Evolutionary conservation across 2,888 invertebrate genomes (phyloP).

Genomic region (Cryptops parisi): DNA sequence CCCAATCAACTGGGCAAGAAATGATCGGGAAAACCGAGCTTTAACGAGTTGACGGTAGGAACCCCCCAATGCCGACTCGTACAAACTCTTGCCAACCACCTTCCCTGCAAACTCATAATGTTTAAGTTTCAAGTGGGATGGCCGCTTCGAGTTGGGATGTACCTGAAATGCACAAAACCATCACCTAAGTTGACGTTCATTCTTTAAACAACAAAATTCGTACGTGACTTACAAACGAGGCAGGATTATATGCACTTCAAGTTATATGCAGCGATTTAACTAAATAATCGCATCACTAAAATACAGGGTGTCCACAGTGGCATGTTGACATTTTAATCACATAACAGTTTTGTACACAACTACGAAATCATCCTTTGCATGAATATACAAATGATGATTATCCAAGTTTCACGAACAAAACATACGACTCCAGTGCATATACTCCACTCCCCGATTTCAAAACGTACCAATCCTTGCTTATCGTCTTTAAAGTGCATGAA

Average conservation of each 20-base stretch:
- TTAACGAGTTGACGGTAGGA: conserved; percentile 77
- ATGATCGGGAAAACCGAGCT: conserved; percentile 77
- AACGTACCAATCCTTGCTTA: conserved; percentile 56
- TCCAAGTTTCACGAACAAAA: neutral
- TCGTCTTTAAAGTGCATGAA: conserved; percentile 75
- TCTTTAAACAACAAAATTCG: neutral
- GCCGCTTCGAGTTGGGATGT: conserved; percentile 63
- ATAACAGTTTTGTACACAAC: neutral
- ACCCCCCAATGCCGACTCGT: conserved; percentile 81
- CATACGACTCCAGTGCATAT: neutral
- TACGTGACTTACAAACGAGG: neutral
- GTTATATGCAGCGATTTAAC: too few species aligned
- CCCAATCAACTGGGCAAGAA: conserved; percentile 87
- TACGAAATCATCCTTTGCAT: neutral
- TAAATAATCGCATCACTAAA: too few species aligned
- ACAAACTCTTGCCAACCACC: conserved; percentile 85
- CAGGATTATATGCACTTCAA: too few species aligned
- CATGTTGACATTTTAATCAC: neutral
- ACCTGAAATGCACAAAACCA: conserved; percentile 34
- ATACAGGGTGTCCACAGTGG: too few species aligned
- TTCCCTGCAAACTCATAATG: conserved; percentile 84
- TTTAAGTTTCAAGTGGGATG: conserved; percentile 61
- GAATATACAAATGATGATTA: neutral
- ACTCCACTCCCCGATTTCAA: neutral
- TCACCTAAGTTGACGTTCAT: neutral